phyloP scores from a whole-genome alignment of 1,140 invertebrate genomes.

The Cydia fagiglandana region DNA sequence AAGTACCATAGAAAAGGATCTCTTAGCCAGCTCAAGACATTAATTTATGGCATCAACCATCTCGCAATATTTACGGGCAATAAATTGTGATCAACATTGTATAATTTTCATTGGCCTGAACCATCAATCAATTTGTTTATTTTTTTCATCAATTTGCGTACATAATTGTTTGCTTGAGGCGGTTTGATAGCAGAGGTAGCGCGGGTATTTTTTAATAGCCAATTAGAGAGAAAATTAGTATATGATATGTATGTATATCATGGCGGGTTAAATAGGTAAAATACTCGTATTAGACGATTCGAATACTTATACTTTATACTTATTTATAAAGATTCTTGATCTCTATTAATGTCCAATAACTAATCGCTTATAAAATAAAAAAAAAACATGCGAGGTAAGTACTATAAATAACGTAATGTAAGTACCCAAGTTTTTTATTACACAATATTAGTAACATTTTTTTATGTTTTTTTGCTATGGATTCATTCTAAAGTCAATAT shows the following conservation, averaged over 20 bases:
- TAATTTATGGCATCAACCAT: constrained; percentile 21
- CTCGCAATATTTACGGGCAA: constrained; percentile 27
- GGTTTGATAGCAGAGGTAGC: neutral
- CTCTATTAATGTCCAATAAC: neutral
- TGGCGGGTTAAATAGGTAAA: neutral
- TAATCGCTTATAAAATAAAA: neutral
- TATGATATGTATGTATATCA: neutral
- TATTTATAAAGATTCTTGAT: neutral
- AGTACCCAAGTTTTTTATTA: no score
- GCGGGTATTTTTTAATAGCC: neutral
- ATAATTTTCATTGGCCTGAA: constrained; percentile 25
- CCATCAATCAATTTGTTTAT: constrained; percentile 23
- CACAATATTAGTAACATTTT: no score
- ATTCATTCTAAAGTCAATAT: neutral
- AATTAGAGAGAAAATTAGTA: neutral
- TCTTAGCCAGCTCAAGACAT: neutral
- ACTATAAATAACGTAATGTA: neutral
- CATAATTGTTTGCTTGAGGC: constrained; percentile 18
- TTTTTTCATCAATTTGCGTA: constrained; percentile 22
- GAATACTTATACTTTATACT: neutral
- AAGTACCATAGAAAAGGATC: neutral
- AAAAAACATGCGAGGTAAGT: neutral
- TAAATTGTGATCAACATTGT: constrained; percentile 32
- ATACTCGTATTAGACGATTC: no score
- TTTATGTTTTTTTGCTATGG: no score